A percentile compares a stretch with the other conserved stretches of the same genome.
These are phyloP conservation scores for Cercocebus atys DNA, from an alignment of 2,113 vertebrate genomes.

Conservation along the genomic window DNA sequence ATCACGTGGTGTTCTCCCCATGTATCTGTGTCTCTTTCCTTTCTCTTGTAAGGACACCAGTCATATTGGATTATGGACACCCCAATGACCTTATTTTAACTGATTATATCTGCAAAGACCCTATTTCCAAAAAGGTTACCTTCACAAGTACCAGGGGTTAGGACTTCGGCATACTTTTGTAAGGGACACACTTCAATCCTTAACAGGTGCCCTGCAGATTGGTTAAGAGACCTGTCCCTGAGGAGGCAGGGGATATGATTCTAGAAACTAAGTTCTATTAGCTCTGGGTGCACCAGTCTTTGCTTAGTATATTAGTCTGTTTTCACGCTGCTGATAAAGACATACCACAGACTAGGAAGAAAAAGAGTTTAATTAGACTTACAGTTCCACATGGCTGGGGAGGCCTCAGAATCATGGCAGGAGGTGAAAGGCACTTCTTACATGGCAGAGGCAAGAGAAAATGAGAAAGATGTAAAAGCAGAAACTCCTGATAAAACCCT, in stretches of 20 bases:
- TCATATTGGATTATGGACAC: background rate
- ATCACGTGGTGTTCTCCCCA: no score
- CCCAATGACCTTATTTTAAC: background rate
- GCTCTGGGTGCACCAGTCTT: background rate
- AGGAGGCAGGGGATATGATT: background rate
- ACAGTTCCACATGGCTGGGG: no score
- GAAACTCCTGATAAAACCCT: no score
- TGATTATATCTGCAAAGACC: background rate
- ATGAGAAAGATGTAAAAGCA: no score
- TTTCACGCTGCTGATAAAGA: no score
- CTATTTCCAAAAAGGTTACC: background rate
- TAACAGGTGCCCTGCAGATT: background rate
- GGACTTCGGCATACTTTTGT: background rate
- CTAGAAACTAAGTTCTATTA: background rate
- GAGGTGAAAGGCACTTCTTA: no score
- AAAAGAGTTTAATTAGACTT: no score
- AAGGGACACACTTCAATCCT: background rate
- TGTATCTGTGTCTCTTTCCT: background rate
- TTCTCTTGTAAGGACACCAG: background rate
- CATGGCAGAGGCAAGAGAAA: no score
- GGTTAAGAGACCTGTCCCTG: background rate
- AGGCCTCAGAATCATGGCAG: no score
- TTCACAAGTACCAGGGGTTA: no score
- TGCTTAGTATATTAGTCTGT: background rate
- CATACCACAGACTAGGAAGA: no score